Evolutionary conservation across 2,113 vertebrate species (phyloP).

Genomic region (Scolopax mira): DNA sequence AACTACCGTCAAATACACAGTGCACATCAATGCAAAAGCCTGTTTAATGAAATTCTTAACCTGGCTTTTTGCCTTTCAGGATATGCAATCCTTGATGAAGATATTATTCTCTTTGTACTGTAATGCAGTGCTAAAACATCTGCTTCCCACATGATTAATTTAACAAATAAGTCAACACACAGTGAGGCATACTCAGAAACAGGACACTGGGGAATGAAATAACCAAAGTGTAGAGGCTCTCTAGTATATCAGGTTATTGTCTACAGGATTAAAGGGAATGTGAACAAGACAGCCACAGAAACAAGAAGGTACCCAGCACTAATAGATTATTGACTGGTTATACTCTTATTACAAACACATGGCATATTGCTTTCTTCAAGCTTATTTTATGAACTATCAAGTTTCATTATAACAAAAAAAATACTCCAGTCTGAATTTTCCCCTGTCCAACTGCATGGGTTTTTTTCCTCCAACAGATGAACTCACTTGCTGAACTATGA

Average conservation of each 20-base stretch:
- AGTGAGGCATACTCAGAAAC: neutral
- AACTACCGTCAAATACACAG: neutral
- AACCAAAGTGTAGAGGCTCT: neutral
- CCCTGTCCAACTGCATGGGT: accelerated
- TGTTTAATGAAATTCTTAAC: neutral
- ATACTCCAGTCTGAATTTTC: neutral
- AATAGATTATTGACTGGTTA: neutral
- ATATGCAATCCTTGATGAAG: neutral
- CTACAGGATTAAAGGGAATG: neutral
- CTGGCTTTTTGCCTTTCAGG: neutral
- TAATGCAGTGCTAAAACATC: slow-evolving; percentile 32
- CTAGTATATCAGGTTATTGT: neutral
- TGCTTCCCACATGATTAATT: slow-evolving; percentile 59
- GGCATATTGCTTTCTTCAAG: neutral
- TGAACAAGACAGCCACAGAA: neutral
- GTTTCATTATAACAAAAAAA: neutral
- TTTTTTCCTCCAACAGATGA: neutral
- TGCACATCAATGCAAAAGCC: neutral
- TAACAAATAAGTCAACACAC: slow-evolving; percentile 33
- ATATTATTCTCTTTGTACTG: neutral
- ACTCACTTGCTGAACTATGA: neutral
- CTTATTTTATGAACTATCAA: neutral
- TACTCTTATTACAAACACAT: neutral
- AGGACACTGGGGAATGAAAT: neutral
- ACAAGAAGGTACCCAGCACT: neutral